Percentiles rank a stretch among this genome's conserved stretches.
phyloP scores from a whole-genome alignment of 1,140 invertebrate genomes.

The Hyphantria cunea region DNA sequence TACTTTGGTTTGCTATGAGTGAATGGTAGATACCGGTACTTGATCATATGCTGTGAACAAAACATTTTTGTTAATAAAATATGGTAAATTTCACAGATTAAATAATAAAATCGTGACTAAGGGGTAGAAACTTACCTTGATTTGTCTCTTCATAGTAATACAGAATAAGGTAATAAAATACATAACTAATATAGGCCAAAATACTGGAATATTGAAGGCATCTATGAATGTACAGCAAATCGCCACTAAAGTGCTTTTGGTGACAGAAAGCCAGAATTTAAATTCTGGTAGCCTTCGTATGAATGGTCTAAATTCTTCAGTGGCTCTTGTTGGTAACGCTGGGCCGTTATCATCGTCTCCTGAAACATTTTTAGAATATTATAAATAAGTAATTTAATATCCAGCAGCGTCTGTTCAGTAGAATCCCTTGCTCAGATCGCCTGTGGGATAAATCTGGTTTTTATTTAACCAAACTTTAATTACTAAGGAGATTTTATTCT shows the following conservation, averaged over 20 bases:
- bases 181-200: slow-evolving; percentile 99
- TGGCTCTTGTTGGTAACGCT: slow-evolving; percentile 95
- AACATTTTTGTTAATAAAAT: slow-evolving; percentile 41
- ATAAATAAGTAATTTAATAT: too few species aligned
- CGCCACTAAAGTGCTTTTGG: slow-evolving; percentile 96
- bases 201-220: slow-evolving; percentile 99
- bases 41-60: slow-evolving; percentile 97
- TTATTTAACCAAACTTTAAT: too few species aligned
- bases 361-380: slow-evolving; percentile 39
- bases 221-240: slow-evolving; percentile 98
- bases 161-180: slow-evolving; percentile 99
- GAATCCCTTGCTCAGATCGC: too few species aligned
- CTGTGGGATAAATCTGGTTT: too few species aligned
- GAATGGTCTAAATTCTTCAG: slow-evolving; percentile 99
- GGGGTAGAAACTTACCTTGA: slow-evolving; percentile 88
- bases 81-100: neutral
- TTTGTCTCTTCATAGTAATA: slow-evolving; percentile 99
- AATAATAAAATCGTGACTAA: too few species aligned
- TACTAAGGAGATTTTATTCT: too few species aligned
- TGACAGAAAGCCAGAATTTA: slow-evolving; percentile 99
- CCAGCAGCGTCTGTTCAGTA: too few species aligned
- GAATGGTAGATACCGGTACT: slow-evolving; percentile 99
- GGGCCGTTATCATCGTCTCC: slow-evolving; percentile 92
- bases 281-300: slow-evolving; percentile 99
- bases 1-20: slow-evolving; percentile 98